phyloP scores from a whole-genome alignment of 2,888 invertebrate species.

The Pseudococcus longispinus region DNA sequence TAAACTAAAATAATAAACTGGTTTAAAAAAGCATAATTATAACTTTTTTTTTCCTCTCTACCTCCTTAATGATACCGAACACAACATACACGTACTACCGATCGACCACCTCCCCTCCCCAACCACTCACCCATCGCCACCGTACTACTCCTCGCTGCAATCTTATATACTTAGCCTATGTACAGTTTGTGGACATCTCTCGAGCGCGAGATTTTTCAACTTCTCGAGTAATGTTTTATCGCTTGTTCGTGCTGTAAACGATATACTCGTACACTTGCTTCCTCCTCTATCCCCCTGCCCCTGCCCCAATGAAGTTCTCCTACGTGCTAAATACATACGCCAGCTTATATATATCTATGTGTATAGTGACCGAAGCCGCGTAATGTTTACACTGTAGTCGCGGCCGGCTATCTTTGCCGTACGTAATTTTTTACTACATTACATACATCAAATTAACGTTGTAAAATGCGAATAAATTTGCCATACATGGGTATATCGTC shows the following conservation, averaged over 20 bases:
- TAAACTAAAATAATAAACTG: constrained; percentile 44
- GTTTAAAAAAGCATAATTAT: constrained; percentile 35
- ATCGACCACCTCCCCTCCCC: neutral
- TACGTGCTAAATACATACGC: constrained; percentile 9
- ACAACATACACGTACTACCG: neutral
- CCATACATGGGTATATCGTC: constrained; percentile 7
- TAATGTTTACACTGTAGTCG: constrained; percentile 37
- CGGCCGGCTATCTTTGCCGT: neutral
- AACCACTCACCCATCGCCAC: neutral
- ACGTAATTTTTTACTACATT: constrained; percentile 28
- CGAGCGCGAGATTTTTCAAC: constrained; percentile 20
- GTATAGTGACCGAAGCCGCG: neutral
- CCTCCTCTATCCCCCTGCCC: neutral
- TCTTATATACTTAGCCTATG: neutral
- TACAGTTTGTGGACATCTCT: neutral
- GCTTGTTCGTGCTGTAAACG: constrained; percentile 18
- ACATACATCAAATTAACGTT: constrained; percentile 19
- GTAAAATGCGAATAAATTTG: constrained; percentile 37
- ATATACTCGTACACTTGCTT: neutral
- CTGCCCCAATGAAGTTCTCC: neutral
- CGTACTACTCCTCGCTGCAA: neutral
- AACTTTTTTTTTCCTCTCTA: neutral
- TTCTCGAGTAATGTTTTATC: constrained; percentile 1
- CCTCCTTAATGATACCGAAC: neutral
- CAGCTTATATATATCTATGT: neutral